A percentile compares a stretch with the other conserved stretches of the same genome.
Evolutionary conservation across 2,888 invertebrate genomes (phyloP).

Genomic region (Herminia tarsipennalis): DNA sequence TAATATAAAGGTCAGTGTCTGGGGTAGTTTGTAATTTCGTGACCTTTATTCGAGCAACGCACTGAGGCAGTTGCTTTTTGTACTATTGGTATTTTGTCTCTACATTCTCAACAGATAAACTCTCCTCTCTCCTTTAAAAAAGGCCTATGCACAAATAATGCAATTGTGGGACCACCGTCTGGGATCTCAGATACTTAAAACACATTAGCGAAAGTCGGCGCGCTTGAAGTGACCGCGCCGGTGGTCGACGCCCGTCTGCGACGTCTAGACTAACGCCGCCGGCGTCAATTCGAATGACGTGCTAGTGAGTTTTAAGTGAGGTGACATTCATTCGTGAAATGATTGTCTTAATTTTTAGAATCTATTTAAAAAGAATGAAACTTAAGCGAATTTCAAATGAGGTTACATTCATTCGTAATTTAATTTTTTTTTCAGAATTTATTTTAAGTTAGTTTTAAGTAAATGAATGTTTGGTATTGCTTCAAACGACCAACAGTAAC

Average conservation of each 20-base stretch:
- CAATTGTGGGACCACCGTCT: slow-evolving; percentile 46
- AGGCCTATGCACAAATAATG: slow-evolving; percentile 21
- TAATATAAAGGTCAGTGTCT: no score
- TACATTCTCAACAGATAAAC: no score
- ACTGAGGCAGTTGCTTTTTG: no score
- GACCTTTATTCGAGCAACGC: no score
- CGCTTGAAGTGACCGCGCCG: slow-evolving; percentile 45
- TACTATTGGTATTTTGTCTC: no score
- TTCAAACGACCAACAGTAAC: no score
- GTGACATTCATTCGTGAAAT: not conserved
- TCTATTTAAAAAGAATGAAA: not conserved
- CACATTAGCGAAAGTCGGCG: slow-evolving; percentile 44
- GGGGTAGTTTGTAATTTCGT: no score
- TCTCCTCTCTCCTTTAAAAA: slow-evolving; percentile 2
- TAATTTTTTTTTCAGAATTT: no score
- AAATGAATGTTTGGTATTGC: no score
- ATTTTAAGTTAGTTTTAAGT: no score
- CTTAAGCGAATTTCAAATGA: no score
- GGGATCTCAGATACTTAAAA: slow-evolving; percentile 33
- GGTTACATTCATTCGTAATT: no score
- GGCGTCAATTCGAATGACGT: slow-evolving; percentile 18
- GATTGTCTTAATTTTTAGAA: not conserved
- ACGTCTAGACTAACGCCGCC: slow-evolving; percentile 34
- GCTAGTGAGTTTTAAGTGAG: slow-evolving; percentile 26
- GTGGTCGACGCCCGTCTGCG: slow-evolving; percentile 40